Evolutionary conservation across 2,888 invertebrate species (phyloP).

Genomic region (Machimus rusticus): DNA sequence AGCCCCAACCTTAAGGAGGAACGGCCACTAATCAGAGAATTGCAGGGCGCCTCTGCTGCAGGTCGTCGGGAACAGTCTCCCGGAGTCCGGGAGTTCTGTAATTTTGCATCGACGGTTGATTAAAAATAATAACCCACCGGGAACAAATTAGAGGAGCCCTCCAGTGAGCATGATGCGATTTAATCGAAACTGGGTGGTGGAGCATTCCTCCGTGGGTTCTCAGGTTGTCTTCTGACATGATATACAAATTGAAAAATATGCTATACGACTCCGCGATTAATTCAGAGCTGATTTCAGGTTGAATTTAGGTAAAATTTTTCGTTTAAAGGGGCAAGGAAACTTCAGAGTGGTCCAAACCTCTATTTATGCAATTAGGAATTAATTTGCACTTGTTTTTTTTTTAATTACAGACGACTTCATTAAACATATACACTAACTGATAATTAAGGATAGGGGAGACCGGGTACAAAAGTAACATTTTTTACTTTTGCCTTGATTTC

Average conservation of each 20-base stretch:
- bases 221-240: background rate
- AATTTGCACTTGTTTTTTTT: background rate
- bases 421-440: too few species aligned
- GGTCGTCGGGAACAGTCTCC: background rate
- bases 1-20: background rate
- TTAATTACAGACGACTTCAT: background rate
- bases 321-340: background rate
- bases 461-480: too few species aligned
- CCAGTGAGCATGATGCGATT: background rate
- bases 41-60: background rate
- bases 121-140: conserved; percentile 20
- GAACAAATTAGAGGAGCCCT: conserved; percentile 11
- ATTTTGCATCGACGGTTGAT: conserved; percentile 15
- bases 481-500: too few species aligned
- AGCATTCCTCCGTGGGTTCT: background rate
- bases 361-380: background rate
- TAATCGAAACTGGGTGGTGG: background rate
- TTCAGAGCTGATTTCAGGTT: too few species aligned
- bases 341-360: background rate
- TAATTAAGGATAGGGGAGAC: too few species aligned
- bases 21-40: conserved; percentile 5
- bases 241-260: background rate
- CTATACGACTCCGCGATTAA: too few species aligned
- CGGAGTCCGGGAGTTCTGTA: background rate
- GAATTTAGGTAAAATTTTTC: background rate